Percentiles rank a stretch among this genome's conserved stretches.
phyloP scores from a whole-genome alignment of 2,888 invertebrate species.

The Polyommatus icarus region DNA sequence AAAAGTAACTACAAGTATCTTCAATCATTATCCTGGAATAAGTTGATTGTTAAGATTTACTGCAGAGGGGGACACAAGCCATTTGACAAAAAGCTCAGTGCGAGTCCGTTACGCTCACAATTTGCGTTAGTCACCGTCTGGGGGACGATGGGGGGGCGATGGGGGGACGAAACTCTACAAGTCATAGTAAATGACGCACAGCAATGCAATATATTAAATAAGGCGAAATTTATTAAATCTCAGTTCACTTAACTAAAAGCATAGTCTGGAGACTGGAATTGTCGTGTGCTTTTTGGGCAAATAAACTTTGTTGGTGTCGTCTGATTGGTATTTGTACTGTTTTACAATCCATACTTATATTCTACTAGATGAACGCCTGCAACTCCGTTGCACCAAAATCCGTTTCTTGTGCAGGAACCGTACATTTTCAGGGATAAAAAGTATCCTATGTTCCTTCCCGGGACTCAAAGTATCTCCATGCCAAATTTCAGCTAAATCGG shows the following conservation, averaged over 20 bases:
- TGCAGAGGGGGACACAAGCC: constrained; percentile 39
- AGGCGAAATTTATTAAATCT: constrained; percentile 7
- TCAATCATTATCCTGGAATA: constrained; percentile 25
- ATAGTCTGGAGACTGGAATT: neutral
- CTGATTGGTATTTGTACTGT: neutral
- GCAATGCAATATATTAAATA: constrained; percentile 30
- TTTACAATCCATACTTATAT: too few relatives aligned
- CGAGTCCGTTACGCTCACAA: constrained; percentile 55
- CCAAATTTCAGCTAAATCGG: too few relatives aligned
- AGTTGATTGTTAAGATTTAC: constrained; percentile 24
- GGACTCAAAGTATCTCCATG: too few relatives aligned
- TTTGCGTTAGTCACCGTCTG: constrained; percentile 48
- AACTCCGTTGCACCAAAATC: too few relatives aligned
- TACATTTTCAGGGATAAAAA: too few relatives aligned
- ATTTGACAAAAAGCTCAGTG: constrained; percentile 52
- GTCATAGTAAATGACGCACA: constrained; percentile 57
- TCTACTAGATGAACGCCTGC: too few relatives aligned
- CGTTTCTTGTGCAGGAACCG: too few relatives aligned
- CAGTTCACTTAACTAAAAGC: neutral
- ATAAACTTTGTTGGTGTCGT: neutral
- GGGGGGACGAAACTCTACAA: constrained; percentile 54
- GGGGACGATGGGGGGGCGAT: constrained; percentile 40
- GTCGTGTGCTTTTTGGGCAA: neutral
- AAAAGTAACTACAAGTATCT: neutral
- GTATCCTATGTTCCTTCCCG: too few relatives aligned